Percentiles rank a stretch among this genome's conserved stretches.
Conservation (phyloP, 2,888 invertebrate genomes). For the Oxystoma pomonae region DNA sequence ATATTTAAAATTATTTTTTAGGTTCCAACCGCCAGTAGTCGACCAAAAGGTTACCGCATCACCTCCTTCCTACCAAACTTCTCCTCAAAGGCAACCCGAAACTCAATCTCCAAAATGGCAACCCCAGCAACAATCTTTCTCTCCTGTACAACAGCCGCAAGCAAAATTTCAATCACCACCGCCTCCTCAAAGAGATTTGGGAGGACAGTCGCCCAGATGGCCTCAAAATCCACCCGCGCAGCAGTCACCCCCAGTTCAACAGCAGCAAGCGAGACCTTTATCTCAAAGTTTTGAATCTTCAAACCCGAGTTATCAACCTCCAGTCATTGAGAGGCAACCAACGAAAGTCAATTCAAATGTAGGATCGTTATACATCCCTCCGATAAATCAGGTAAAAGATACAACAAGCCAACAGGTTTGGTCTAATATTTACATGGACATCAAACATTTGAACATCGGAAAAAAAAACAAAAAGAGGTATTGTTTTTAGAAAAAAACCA, state of each 20-base stretch:
- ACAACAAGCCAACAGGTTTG: too few species aligned
- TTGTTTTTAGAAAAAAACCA: too few species aligned
- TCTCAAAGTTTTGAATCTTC: constrained; percentile 26
- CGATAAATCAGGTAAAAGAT: constrained; percentile 37
- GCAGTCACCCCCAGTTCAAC: constrained; percentile 20
- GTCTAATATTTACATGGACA: too few species aligned
- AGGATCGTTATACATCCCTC: constrained; percentile 56
- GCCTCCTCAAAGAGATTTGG: constrained; percentile 32
- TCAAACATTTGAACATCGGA: too few species aligned
- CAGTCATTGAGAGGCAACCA: constrained; percentile 31
- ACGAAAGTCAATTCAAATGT: constrained; percentile 42
- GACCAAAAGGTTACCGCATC: constrained; percentile 28
- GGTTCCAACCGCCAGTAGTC: constrained; percentile 45
- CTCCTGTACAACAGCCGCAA: constrained; percentile 7
- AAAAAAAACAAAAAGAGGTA: too few species aligned
- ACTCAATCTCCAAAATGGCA: constrained; percentile 19
- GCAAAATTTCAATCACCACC: constrained; percentile 33
- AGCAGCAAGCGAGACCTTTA: constrained; percentile 4
- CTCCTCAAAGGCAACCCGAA: constrained; percentile 22
- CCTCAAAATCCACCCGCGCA: constrained; percentile 34
- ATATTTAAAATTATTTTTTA: too few species aligned
- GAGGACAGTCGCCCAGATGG: constrained; percentile 18
- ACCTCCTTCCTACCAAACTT: constrained; percentile 27
- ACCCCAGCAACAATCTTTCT: constrained; percentile 17
- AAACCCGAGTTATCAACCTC: constrained; percentile 38